Conservation (phyloP, 2,113 vertebrate genomes). For the Capra hircus region DNA sequence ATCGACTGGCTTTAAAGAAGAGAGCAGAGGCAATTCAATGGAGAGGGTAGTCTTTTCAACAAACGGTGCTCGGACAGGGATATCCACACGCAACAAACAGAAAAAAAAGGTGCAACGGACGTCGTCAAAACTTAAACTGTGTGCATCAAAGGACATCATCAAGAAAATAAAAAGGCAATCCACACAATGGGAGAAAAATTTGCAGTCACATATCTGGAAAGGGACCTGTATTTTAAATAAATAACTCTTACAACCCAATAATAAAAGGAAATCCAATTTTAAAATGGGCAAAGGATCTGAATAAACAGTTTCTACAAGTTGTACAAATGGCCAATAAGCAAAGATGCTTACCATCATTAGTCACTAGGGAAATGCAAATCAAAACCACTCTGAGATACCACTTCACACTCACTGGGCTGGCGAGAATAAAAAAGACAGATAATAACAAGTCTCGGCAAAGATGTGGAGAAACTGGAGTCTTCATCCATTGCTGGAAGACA, state of each 20-base stretch:
- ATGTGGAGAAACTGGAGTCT: neutral
- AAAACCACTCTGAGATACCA: neutral
- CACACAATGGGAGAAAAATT: neutral
- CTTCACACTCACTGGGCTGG: neutral
- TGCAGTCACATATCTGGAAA: neutral
- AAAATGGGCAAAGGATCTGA: neutral
- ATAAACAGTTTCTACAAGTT: neutral
- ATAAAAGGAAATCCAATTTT: neutral
- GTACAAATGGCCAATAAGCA: neutral
- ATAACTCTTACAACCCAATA: neutral
- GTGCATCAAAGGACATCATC: neutral
- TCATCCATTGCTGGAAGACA: neutral
- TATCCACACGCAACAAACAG: neutral
- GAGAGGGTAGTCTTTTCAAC: neutral
- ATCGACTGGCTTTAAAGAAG: neutral
- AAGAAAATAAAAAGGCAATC: neutral
- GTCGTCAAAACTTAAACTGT: neutral
- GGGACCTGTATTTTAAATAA: neutral
- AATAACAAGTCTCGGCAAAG: neutral
- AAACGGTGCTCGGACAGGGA: neutral
- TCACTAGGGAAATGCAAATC: neutral
- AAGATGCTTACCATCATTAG: neutral
- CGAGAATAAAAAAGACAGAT: neutral
- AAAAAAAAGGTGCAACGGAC: neutral
- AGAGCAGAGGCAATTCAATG: neutral